Percentiles rank a stretch among this genome's conserved stretches.
Evolutionary conservation across 2,113 vertebrate genomes (phyloP).

Genomic region (Delphinapterus leucas): DNA sequence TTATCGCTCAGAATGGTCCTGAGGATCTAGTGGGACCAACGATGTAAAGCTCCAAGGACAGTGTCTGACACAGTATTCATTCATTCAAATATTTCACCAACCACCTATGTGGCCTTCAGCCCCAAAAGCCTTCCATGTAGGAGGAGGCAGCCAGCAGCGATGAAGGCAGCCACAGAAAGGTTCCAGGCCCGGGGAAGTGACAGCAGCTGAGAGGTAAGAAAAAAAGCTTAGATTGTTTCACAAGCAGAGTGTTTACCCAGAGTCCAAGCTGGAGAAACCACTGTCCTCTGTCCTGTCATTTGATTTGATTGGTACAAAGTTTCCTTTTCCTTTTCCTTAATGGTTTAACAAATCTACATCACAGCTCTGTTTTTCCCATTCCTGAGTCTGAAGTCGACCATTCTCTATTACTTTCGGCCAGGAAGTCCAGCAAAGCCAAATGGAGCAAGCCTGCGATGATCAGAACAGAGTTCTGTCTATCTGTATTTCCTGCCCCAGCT

Average conservation of each 20-base stretch:
- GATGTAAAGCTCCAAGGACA: not conserved
- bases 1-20: not conserved
- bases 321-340: conserved; percentile 57
- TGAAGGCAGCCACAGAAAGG: not conserved
- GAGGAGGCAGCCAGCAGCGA: not conserved
- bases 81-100: conserved; percentile 40
- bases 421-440: conserved; percentile 8
- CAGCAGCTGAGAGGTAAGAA: not conserved
- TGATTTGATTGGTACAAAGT: conserved; percentile 58
- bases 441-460: not conserved
- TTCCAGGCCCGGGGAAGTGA: conserved; percentile 3
- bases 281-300: conserved; percentile 43
- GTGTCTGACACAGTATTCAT: not conserved
- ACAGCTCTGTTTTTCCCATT: conserved; percentile 30
- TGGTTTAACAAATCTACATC: conserved; percentile 24
- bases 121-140: not conserved
- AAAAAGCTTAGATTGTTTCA: conserved; percentile 40
- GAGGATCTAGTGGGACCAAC: not conserved
- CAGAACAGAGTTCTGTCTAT: not conserved
- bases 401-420: conserved; percentile 24
- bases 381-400: not conserved
- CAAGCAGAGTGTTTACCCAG: conserved; percentile 54
- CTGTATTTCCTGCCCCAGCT: not conserved
- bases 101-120: conserved; percentile 43
- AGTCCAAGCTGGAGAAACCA: conserved; percentile 3